These are phyloP conservation scores for Brachyhypopomus occidentalis DNA, from an alignment of 2,113 vertebrate species.

Conservation along the genomic window DNA sequence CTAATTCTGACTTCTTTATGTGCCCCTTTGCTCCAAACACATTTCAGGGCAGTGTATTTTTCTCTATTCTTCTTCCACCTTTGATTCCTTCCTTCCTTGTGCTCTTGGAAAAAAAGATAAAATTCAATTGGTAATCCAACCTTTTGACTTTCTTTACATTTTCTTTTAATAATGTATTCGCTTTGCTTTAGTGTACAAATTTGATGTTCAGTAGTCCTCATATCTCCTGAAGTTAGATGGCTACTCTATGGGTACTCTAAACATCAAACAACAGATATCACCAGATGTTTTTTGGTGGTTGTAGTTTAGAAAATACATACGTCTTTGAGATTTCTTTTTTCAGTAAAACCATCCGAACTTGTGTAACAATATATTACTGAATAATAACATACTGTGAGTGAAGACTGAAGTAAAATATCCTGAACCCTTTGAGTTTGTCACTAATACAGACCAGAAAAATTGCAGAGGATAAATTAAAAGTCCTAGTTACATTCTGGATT, in stretches of 20 bases:
- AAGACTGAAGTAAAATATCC: neutral
- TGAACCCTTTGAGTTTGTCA: neutral
- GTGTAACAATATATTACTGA: too few relatives aligned
- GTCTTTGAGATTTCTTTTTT: neutral
- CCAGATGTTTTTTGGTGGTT: neutral
- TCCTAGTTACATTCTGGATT: conserved; percentile 5
- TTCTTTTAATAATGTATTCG: conserved; percentile 7
- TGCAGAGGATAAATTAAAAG: conserved; percentile 25
- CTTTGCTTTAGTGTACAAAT: neutral
- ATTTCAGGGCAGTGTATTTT: conserved; percentile 37
- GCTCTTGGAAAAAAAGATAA: conserved; percentile 23
- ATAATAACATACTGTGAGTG: neutral
- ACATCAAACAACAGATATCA: neutral
- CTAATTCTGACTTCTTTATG: conserved; percentile 31
- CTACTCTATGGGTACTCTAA: neutral
- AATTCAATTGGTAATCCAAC: conserved; percentile 40
- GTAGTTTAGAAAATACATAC: neutral
- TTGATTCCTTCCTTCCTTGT: conserved; percentile 17
- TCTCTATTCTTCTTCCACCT: conserved; percentile 12
- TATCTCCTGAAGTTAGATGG: neutral
- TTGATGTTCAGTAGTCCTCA: neutral
- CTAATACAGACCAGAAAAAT: neutral
- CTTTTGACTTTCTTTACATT: conserved; percentile 24
- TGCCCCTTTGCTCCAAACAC: conserved; percentile 44
- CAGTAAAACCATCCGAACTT: too few relatives aligned